These are phyloP conservation scores for Microctonus hyperodae DNA, from an alignment of 2,888 invertebrate genomes.

Conservation along the genomic window DNA sequence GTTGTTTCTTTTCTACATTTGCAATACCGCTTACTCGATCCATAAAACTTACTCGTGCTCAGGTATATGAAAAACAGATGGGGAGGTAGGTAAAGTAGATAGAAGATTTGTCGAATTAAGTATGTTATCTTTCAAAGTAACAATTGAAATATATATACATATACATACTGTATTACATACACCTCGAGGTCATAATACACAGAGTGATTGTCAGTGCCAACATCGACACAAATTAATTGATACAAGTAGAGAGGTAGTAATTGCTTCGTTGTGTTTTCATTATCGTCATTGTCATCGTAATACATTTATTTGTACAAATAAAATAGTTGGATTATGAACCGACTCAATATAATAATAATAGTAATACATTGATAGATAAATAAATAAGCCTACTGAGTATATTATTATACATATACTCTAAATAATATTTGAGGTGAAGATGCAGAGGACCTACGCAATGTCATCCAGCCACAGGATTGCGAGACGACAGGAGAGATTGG, in stretches of 20 bases:
- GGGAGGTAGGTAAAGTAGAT: background rate
- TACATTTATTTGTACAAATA: background rate
- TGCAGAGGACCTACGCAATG: constrained; percentile 20
- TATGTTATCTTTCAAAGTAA: background rate
- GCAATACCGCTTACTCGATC: background rate
- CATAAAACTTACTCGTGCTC: background rate
- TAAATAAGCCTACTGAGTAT: background rate
- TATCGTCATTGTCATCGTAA: background rate
- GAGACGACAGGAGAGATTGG: background rate
- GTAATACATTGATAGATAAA: background rate
- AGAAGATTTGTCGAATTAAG: background rate
- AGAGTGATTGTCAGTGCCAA: background rate
- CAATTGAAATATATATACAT: background rate
- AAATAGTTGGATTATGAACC: background rate
- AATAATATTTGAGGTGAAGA: constrained; percentile 19
- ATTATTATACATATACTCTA: constrained; percentile 28
- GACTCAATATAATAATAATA: background rate
- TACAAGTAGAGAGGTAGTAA: background rate
- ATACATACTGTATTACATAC: no score
- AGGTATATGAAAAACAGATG: background rate
- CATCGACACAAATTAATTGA: background rate
- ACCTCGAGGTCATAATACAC: background rate
- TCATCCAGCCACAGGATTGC: background rate
- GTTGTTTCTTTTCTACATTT: background rate
- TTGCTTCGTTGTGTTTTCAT: background rate